Base-by-base conservation (phyloP, 2,113 vertebrate species). In the Carettochelys insculpta region DNA sequence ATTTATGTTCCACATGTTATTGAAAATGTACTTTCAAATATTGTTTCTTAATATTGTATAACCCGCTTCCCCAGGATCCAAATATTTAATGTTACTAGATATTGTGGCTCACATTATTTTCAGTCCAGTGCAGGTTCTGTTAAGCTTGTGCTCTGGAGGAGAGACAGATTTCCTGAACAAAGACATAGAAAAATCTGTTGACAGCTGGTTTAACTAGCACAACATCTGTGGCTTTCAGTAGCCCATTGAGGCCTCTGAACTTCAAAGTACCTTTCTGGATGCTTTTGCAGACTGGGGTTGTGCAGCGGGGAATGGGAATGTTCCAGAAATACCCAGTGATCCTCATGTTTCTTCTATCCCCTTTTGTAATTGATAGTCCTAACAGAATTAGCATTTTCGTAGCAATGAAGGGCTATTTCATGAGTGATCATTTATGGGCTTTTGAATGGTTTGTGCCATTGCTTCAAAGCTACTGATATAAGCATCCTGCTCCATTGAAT, bases 381-480 rank as follows among this genome's bases (percentile, higher is more conserved):
- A 75, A 45, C 29, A 22, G 41, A 43, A 45, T 45, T 45, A 45
- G 71, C 6, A 24, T 13, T 73, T 27, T 43, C 27, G 41, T 6
- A 73, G 5, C 24, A 73, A 3, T 43, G 71, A 75, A 9, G 3
- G 41, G 71, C 13, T 16, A 16, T 68, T 68, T 20, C 34, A 17
- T 19, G n/a, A 38, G 61, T 68, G 43, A 0, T 9, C 0, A 0
- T 8, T 20, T 1, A 0, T 41, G 79, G 41, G 6, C 1, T 45
- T 51, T 56, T 56, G 53, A 2, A 0, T 22, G 25, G 14, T 1
- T 2, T 4, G 11, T 11, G 53, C 41, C 7, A 22, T 25, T 0
- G 1, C 20, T 41, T 71, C 48, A 50, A 14, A 31, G 0, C 4
- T 19, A 71, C 53, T 11, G 20, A 24, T 43, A 61, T 17, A 14